These are phyloP conservation scores for Zaprionus tsacasi DNA, from an alignment of 1,140 invertebrate species.

Conservation along the genomic window DNA sequence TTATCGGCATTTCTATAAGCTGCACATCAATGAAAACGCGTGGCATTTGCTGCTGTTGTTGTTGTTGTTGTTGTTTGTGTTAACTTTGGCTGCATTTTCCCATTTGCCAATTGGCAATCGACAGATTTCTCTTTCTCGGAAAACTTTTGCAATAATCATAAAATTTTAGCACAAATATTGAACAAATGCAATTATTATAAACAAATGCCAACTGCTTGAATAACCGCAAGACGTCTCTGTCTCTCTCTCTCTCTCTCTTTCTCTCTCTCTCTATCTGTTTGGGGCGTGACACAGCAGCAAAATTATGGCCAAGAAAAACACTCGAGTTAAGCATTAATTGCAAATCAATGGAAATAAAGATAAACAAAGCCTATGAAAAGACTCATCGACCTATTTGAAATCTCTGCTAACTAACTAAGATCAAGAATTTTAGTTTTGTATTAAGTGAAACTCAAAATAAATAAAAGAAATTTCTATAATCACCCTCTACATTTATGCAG, in stretches of 20 bases:
- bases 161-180: conserved; percentile 78
- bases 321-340: background rate
- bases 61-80: conserved; percentile 19
- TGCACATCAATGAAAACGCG: conserved; percentile 23
- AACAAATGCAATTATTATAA: conserved; percentile 72
- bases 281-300: conserved; percentile 12
- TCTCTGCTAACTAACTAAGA: background rate
- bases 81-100: conserved; percentile 52
- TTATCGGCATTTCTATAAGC: conserved; percentile 49
- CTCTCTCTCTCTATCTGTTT: background rate
- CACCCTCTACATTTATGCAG: too few relatives aligned
- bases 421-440: background rate
- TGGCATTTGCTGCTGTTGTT: conserved; percentile 24
- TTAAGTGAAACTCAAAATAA: background rate
- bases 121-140: conserved; percentile 73
- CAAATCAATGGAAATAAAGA: background rate
- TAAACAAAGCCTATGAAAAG: background rate
- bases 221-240: background rate
- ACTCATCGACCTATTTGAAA: background rate
- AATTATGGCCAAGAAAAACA: background rate
- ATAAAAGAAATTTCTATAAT: background rate
- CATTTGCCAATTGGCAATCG: conserved; percentile 50
- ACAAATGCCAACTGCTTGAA: conserved; percentile 42
- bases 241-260: too few relatives aligned
- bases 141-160: conserved; percentile 78